Conservation (phyloP, 2,888 invertebrate species). For the Hololepta plana region DNA sequence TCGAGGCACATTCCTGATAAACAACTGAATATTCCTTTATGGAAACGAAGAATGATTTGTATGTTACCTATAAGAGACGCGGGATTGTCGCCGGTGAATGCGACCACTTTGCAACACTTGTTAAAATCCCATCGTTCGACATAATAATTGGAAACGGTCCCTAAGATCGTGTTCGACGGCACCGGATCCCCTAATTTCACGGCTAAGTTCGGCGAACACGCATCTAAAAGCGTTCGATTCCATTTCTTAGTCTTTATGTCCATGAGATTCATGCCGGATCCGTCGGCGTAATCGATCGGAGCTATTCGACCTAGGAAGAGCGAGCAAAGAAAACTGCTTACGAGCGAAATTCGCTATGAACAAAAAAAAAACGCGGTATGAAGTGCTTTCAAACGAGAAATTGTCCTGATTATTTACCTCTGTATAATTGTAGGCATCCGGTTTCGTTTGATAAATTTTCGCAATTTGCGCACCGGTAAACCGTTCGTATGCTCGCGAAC, state of each 20-base stretch:
- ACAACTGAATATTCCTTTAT: conserved; percentile 7
- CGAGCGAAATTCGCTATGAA: conserved; percentile 67
- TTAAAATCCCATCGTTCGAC: conserved; percentile 75
- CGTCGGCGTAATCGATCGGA: conserved; percentile 82
- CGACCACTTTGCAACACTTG: conserved; percentile 58
- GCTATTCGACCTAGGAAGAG: conserved; percentile 76
- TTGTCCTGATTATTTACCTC: conserved; percentile 31
- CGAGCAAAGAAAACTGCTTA: conserved; percentile 85
- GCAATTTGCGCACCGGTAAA: conserved; percentile 91
- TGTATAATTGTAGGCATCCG: conserved; percentile 53
- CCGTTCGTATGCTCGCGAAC: conserved; percentile 73
- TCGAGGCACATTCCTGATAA: conserved; percentile 55
- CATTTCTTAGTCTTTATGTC: conserved; percentile 64
- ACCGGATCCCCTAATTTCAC: conserved; percentile 60
- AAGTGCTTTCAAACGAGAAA: background rate
- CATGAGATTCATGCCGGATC: conserved; percentile 91
- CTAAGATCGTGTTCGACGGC: conserved; percentile 49
- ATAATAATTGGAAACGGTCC: conserved; percentile 59
- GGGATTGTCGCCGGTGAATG: conserved; percentile 93
- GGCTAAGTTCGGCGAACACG: conserved; percentile 55
- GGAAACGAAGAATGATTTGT: background rate
- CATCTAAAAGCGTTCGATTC: conserved; percentile 55
- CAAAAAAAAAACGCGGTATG: no score
- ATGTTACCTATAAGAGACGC: conserved; percentile 58
- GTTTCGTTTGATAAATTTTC: conserved; percentile 58